These are phyloP conservation scores for Chloroceryle amazona DNA, from an alignment of 2,797 vertebrate species.

Conservation along the genomic window DNA sequence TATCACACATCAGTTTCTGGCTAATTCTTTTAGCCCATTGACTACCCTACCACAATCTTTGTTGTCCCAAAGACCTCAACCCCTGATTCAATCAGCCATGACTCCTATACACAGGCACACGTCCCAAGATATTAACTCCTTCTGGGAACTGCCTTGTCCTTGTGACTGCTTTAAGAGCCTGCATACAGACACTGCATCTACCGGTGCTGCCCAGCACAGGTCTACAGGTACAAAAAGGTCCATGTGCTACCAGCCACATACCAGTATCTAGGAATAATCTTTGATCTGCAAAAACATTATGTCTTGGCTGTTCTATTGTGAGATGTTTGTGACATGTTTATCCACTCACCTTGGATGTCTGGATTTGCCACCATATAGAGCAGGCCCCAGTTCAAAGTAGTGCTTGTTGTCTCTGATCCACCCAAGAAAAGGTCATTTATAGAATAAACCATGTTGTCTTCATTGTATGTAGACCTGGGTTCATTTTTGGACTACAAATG, in stretches of 20 bases:
- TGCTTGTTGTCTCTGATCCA: conserved; percentile 71
- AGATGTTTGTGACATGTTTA: background rate
- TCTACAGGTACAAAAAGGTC: background rate
- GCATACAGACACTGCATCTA: background rate
- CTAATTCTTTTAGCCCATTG: background rate
- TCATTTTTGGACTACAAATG: conserved; percentile 43
- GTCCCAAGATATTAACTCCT: background rate
- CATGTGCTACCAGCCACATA: background rate
- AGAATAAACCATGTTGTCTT: conserved; percentile 74
- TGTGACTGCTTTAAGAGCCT: background rate
- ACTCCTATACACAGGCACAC: background rate
- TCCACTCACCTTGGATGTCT: conserved; percentile 50
- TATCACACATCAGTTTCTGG: background rate
- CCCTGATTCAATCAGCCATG: background rate
- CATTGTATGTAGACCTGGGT: conserved; percentile 59
- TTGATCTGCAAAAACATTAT: background rate
- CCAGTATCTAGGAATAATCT: background rate
- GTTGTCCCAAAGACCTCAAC: background rate
- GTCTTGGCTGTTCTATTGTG: background rate
- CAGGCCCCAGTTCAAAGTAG: conserved; percentile 71
- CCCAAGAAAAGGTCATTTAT: conserved; percentile 73
- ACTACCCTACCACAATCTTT: background rate
- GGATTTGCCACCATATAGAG: conserved; percentile 58
- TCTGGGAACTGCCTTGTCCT: background rate
- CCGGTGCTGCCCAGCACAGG: background rate